Base-by-base conservation (phyloP, 2,888 invertebrate genomes). In the Altica lythri region DNA sequence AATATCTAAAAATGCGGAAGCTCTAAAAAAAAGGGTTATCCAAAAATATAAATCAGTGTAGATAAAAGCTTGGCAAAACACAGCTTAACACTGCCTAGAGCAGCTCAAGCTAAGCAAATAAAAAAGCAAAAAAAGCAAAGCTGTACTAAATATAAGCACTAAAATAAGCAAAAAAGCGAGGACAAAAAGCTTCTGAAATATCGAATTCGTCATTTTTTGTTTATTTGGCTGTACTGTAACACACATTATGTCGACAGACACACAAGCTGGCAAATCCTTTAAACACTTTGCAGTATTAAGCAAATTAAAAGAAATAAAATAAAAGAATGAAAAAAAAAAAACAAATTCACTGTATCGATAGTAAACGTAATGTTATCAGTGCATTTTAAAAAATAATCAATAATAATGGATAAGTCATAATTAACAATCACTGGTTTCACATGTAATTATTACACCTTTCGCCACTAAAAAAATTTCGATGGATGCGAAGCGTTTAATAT, bases 1-100 rank as follows among this genome's bases (percentile, higher is more conserved):
- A 61, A 52, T 34, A 59, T 55, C 55, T 60, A 61, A 60, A 30
- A 53, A 67, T 74, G 73, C 73, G 73, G 72, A 73, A 74, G 74
- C 75, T 74, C 74, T 72, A 74, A 72, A 74, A 68, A n/a, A 69
- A 73, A 73, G 76, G 75, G 75, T 76, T 75, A 76, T 75, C 75
- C 75, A 76, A 75, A 71, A 66, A 63, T 59, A 57, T 61, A 57
- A 59, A 55, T 45, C 61, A 56, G 42, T 49, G 42, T 52, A 46
- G 64, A 61, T 66, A 55, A 66, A 68, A 67, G 70, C 70, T 71
- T 64, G 68, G 70, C 72, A 68, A 48, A 55, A 72, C 68, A 69
- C 62, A 68, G 69, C 70, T 53, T 53, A 37, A 59, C 63, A 64
- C 67, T 68, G 66, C 66, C 69, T 71, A 72, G 60, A 59, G 60